phyloP scores from a whole-genome alignment of 2,888 invertebrate genomes.

The Chrysopilus asiliformis region DNA sequence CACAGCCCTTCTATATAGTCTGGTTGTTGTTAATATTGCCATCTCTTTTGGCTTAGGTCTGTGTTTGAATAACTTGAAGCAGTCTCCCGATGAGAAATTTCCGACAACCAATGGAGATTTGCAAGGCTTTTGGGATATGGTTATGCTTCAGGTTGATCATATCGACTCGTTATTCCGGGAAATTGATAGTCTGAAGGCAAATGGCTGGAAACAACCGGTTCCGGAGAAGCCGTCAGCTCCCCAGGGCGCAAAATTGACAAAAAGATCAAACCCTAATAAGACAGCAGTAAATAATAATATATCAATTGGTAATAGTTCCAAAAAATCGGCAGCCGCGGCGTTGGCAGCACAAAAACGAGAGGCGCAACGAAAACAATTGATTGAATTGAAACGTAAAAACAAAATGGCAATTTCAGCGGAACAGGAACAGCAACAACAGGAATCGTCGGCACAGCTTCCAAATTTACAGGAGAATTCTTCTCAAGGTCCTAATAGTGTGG shows the following conservation, averaged over 20 bases:
- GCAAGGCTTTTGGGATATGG: conserved; percentile 98
- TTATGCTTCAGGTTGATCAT: conserved; percentile 77
- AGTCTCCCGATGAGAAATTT: conserved; percentile 62
- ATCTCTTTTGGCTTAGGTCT: conserved; percentile 37
- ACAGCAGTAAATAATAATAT: conserved; percentile 12
- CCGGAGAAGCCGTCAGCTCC: conserved; percentile 14
- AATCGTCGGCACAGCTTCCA: too few species aligned
- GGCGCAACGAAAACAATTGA: conserved; percentile 62
- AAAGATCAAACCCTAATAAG: conserved; percentile 19
- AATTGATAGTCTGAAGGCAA: conserved; percentile 46
- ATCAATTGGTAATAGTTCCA: conserved; percentile 14
- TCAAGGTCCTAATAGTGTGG: conserved; percentile 21
- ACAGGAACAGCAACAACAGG: too few species aligned
- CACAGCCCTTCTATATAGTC: conserved; percentile 18
- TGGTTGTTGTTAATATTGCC: conserved; percentile 1
- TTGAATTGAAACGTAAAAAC: conserved; percentile 43
- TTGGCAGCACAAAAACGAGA: conserved; percentile 46
- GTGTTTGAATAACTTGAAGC: conserved; percentile 51
- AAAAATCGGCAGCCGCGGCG: conserved; percentile 19
- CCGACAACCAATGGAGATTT: conserved; percentile 81
- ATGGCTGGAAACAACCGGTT: conserved; percentile 46
- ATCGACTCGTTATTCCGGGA: conserved; percentile 66
- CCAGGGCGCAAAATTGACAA: conserved; percentile 18
- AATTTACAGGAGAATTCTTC: too few species aligned
- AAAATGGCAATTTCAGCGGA: conserved; percentile 27